These are phyloP conservation scores for Drosophila yakuba DNA, from an alignment of 1,140 invertebrate species.

Conservation along the genomic window DNA sequence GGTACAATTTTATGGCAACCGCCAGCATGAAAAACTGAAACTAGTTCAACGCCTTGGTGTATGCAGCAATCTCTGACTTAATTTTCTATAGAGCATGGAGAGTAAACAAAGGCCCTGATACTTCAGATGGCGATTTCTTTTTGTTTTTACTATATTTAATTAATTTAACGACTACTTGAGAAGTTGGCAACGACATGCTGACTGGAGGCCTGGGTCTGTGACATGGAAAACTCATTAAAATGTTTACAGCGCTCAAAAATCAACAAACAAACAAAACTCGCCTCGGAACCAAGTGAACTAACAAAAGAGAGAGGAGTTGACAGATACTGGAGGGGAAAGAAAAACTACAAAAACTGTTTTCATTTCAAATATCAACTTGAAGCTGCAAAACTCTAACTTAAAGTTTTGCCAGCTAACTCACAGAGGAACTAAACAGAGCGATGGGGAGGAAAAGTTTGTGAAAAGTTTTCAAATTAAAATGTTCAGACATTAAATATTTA, in stretches of 20 bases:
- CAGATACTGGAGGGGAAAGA: constrained; percentile 12
- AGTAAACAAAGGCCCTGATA: constrained; percentile 55
- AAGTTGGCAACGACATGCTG: constrained; percentile 71
- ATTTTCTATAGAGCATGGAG: constrained; percentile 22
- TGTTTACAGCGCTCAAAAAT: constrained; percentile 81
- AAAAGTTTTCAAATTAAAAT: constrained; percentile 72
- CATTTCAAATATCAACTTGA: constrained; percentile 65
- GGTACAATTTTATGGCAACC: constrained; percentile 38
- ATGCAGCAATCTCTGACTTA: constrained; percentile 33
- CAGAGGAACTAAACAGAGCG: background rate
- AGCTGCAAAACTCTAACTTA: constrained; percentile 41
- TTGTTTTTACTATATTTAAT: constrained; percentile 75
- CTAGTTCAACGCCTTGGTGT: constrained; percentile 46
- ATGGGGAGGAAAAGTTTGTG: constrained; percentile 18
- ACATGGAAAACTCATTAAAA: constrained; percentile 84
- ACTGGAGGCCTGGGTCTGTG: constrained; percentile 37
- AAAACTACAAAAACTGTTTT: constrained; percentile 70
- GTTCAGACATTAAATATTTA: constrained; percentile 65
- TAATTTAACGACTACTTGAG: constrained; percentile 84
- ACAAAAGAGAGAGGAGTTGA: constrained; percentile 25
- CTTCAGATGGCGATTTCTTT: constrained; percentile 12
- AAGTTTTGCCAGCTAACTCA: constrained; percentile 28
- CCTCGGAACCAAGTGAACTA: constrained; percentile 34
- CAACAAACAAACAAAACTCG: constrained; percentile 68
- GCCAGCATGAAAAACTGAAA: constrained; percentile 13